Percentiles rank a stretch among this genome's conserved stretches.
These are phyloP conservation scores for Hystrix brachyura DNA, from an alignment of 2,113 vertebrate species.

Conservation along the genomic window DNA sequence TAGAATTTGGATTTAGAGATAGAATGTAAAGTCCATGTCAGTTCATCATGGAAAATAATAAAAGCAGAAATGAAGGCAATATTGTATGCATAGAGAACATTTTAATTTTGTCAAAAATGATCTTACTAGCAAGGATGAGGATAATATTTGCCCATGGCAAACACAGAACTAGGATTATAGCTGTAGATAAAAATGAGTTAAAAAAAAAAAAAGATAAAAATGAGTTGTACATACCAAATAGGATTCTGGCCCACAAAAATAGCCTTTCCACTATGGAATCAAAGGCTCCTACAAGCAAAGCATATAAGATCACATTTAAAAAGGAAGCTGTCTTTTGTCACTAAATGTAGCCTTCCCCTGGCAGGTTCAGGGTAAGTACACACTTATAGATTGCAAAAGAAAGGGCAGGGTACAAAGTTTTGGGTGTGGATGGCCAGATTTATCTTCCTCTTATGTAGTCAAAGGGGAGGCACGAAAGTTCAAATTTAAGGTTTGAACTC, in stretches of 20 bases:
- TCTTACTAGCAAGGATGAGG: neutral
- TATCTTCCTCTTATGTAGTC: neutral
- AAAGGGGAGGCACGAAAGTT: neutral
- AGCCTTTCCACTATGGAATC: neutral
- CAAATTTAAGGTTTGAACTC: neutral
- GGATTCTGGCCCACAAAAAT: neutral
- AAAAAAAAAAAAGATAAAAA: neutral
- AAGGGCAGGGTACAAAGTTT: neutral
- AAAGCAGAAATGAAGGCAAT: neutral
- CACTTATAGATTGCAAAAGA: neutral
- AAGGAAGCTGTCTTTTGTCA: neutral
- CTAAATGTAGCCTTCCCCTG: neutral
- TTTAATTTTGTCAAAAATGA: neutral
- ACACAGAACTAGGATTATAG: neutral
- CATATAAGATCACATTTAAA: neutral
- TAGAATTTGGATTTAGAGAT: neutral
- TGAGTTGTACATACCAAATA: neutral
- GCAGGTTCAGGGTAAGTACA: neutral
- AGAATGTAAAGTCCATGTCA: neutral
- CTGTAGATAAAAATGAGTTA: neutral
- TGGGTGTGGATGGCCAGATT: no score
- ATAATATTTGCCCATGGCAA: neutral
- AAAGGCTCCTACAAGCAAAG: neutral
- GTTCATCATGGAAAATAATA: neutral
- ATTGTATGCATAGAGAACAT: neutral